These are phyloP conservation scores for Dusona sp. DNA, from an alignment of 2,888 invertebrate species.

Conservation along the genomic window DNA sequence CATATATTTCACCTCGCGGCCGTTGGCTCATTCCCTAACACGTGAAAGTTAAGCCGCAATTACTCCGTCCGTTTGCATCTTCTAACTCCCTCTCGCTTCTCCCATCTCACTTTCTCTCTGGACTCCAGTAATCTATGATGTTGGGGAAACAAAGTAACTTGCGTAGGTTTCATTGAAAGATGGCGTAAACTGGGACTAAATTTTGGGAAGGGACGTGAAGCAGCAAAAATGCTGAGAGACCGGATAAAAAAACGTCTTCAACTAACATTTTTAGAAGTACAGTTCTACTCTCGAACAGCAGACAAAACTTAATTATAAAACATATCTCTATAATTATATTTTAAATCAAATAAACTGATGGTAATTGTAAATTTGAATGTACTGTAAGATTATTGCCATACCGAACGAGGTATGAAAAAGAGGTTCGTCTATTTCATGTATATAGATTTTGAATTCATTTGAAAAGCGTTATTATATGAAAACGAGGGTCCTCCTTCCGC, in stretches of 20 bases:
- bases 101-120: conserved; percentile 18
- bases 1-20: conserved; percentile 30
- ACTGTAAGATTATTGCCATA: not conserved
- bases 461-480: conserved; percentile 30
- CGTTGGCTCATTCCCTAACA: conserved; percentile 55
- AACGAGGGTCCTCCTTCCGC: conserved; percentile 1
- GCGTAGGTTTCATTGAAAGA: conserved; percentile 28
- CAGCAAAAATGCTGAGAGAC: not conserved
- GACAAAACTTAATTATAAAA: too few species aligned
- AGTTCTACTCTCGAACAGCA: too few species aligned
- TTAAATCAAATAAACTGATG: not conserved
- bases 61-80: conserved; percentile 37
- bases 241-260: not conserved
- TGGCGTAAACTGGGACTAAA: not conserved
- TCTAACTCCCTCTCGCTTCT: conserved; percentile 13
- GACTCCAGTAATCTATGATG: conserved; percentile 46
- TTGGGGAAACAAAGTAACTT: conserved; percentile 43
- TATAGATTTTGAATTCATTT: not conserved
- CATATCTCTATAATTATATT: not conserved
- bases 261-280: not conserved
- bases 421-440: not conserved
- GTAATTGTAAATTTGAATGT: not conserved
- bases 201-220: not conserved
- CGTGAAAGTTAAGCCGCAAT: conserved; percentile 61
- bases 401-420: not conserved